Conservation (phyloP, 2,113 vertebrate species). For the Melanocharis versteri region DNA sequence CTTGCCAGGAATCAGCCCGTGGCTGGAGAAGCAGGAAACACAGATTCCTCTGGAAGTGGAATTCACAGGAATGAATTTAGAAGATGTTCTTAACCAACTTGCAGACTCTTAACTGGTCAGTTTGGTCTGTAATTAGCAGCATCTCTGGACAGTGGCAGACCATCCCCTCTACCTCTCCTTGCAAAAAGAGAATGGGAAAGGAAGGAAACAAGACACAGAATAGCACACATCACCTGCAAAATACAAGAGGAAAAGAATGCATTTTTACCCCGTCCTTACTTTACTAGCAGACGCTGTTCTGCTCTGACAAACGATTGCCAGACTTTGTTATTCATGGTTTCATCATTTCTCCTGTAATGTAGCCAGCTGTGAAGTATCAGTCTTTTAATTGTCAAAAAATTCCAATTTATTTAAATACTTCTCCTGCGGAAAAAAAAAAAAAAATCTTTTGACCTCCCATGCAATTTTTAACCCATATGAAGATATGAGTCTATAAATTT, state of each 20-base stretch:
- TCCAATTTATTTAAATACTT: not conserved
- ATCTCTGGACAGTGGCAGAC: not conserved
- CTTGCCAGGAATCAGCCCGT: not conserved
- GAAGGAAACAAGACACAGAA: not conserved
- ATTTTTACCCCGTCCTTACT: not conserved
- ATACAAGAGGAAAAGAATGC: not conserved
- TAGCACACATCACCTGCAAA: not conserved
- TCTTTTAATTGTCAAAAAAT: not conserved
- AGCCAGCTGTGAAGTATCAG: not conserved
- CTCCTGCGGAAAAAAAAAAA: not conserved
- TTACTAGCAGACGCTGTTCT: not conserved
- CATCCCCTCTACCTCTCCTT: not conserved
- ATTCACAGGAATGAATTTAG: not conserved
- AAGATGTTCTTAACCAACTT: not conserved
- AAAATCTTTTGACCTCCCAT: not conserved
- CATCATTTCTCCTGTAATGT: not conserved
- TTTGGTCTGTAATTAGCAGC: not conserved
- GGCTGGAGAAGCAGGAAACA: not conserved
- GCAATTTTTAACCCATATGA: not conserved
- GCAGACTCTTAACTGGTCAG: not conserved
- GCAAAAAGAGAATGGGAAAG: not conserved
- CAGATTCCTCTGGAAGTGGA: not conserved
- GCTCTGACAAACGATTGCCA: not conserved
- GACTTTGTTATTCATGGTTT: not conserved
- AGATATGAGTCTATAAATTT: not conserved